Percentiles rank a stretch among this genome's conserved stretches.
phyloP scores from a whole-genome alignment of 1,140 invertebrate species.

The Aphelenchoides fujianensis region DNA sequence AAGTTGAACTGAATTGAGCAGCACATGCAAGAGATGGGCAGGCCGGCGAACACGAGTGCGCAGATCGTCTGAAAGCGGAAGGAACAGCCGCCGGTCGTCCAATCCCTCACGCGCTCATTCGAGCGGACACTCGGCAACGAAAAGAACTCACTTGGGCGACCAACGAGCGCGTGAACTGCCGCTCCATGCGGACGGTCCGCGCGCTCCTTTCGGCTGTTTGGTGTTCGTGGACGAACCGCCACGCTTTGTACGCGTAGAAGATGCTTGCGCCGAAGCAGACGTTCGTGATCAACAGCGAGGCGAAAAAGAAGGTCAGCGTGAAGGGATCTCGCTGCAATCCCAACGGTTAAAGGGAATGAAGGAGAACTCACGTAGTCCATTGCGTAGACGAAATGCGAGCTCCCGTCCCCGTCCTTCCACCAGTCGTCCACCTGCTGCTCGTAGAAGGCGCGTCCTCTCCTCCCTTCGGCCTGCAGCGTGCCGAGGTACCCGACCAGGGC shows the following conservation, averaged over 20 bases:
- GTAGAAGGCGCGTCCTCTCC: slow-evolving; percentile 4
- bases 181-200: slow-evolving; percentile 8
- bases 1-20: slow-evolving; percentile 5
- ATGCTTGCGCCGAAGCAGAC: slow-evolving; percentile 6
- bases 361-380: slow-evolving; percentile 10
- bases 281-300: background rate
- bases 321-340: slow-evolving; percentile 4
- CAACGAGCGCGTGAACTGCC: background rate
- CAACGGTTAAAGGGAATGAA: background rate
- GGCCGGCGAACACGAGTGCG: slow-evolving; percentile 6
- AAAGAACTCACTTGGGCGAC: background rate
- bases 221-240: slow-evolving; percentile 2
- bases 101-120: too few relatives aligned
- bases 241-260: slow-evolving; percentile 4
- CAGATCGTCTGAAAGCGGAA: background rate
- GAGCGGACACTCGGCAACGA: background rate
- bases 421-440: background rate
- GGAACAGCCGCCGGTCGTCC: too few relatives aligned
- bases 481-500: background rate
- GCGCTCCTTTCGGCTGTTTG: background rate
- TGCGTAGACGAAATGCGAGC: background rate
- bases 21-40: slow-evolving; percentile 1
- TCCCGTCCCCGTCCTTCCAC: slow-evolving; percentile 3
- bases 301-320: slow-evolving; percentile 13
- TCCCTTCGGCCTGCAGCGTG: background rate